These are phyloP conservation scores for Drosophila kambysellisi DNA, from an alignment of 2,888 invertebrate genomes.

Conservation along the genomic window DNA sequence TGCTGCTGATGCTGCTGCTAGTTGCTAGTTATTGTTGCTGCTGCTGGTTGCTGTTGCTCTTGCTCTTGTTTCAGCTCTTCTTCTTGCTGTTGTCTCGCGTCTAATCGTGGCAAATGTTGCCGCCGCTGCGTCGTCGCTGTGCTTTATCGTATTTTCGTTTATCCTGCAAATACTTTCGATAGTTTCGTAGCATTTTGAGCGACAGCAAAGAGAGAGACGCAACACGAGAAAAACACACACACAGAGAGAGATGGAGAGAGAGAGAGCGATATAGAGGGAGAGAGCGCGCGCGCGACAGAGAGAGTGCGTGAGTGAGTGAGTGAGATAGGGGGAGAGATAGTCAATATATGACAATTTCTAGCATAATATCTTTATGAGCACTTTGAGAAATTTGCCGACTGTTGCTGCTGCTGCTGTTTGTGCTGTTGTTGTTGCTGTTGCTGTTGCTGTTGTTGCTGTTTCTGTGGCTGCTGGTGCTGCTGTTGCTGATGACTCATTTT, in stretches of 20 bases:
- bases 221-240: conserved; percentile 21
- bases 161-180: conserved; percentile 81
- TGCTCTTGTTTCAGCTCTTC: conserved; percentile 21
- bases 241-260: too few species aligned
- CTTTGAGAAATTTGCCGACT: conserved; percentile 52
- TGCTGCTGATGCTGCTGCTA: conserved; percentile 30
- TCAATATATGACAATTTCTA: conserved; percentile 58
- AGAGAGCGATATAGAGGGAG: conserved; percentile 14
- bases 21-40: conserved; percentile 12
- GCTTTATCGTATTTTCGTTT: conserved; percentile 81
- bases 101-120: conserved; percentile 70
- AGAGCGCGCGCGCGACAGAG: conserved; percentile 12
- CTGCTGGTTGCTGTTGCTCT: conserved; percentile 29
- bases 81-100: conserved; percentile 28
- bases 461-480: conserved; percentile 43
- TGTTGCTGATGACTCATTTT: conserved; percentile 61
- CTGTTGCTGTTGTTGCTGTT: conserved; percentile 36
- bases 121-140: conserved; percentile 75
- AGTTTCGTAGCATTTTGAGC: conserved; percentile 83
- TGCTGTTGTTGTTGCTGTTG: conserved; percentile 29
- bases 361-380: conserved; percentile 66
- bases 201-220: conserved; percentile 49
- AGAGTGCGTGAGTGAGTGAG: conserved; percentile 13
- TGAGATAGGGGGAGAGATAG: conserved; percentile 29
- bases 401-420: conserved; percentile 33